phyloP scores from a whole-genome alignment of 2,797 vertebrate species.

The Emydoidea blandingii region DNA sequence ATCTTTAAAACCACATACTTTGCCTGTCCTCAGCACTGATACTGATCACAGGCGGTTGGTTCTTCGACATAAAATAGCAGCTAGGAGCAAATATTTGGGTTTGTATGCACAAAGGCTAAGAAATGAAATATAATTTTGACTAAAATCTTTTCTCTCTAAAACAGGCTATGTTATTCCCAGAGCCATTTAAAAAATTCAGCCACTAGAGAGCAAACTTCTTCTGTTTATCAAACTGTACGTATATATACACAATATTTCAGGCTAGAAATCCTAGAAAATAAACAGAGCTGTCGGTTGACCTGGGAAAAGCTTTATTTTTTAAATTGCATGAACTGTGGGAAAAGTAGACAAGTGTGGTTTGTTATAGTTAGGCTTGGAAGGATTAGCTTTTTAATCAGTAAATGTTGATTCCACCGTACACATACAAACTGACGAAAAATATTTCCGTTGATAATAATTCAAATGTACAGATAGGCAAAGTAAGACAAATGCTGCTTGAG shows the following conservation, averaged over 20 bases:
- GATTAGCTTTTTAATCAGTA: background rate
- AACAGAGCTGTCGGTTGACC: slow-evolving; percentile 59
- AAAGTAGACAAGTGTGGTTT: background rate
- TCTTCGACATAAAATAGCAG: background rate
- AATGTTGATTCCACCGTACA: background rate
- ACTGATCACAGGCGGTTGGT: background rate
- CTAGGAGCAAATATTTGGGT: slow-evolving; percentile 36
- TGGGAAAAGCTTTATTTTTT: slow-evolving; percentile 61
- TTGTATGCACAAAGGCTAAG: slow-evolving; percentile 1
- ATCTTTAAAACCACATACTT: background rate
- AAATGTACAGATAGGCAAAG: background rate
- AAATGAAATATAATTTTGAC: background rate
- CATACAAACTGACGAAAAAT: background rate
- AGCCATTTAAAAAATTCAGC: slow-evolving; percentile 79
- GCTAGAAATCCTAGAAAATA: slow-evolving; percentile 68
- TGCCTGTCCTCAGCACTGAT: background rate
- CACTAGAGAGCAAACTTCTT: slow-evolving; percentile 89
- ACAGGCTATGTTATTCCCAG: slow-evolving; percentile 54
- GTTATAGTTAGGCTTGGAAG: background rate
- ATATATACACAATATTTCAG: slow-evolving; percentile 53
- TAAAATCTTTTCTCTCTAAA: slow-evolving; percentile 42
- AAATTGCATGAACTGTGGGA: slow-evolving; percentile 4
- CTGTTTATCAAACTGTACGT: slow-evolving; percentile 80
- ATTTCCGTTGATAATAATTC: background rate
- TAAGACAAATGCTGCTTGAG: background rate